Evolutionary conservation across 2,888 invertebrate genomes (phyloP), one percentile per base, ranked within the genome.

Genomic region (Eristalis tenax): DNA sequence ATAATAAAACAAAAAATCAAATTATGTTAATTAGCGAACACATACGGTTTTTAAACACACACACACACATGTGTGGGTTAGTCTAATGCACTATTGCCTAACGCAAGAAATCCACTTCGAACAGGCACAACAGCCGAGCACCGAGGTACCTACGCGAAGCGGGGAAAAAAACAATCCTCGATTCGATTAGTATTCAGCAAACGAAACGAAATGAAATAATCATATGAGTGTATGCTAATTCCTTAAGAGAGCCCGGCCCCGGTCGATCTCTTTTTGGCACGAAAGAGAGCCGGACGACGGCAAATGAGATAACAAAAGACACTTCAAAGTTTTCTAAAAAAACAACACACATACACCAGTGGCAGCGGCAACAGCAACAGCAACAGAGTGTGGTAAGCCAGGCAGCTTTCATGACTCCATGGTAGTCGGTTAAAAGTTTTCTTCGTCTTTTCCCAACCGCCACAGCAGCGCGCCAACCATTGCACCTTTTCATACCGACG

Each of bases 181-280:
- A 61, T 68, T 73, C 66, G 71, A 71, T 79, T 80, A 80, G 22
- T 73, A 80, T 79, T 79, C 80, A 76, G 38, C n/a, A 43, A 73
- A 57, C 26, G 64, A 64, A 77, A 70, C 69, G 32, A 79, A 56
- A 69, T 65, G 69, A 66, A 70, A 61, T 38, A 82, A 40, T 56
- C 73, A 50, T 50, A 18, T 8, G 50, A 50, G 50, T 18, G 43
- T 43, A 78, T 82, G 77, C 61, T 70, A 86, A 79, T 83, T 50
- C 68, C 57, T 86, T 82, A 86, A 86, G 86, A 86, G 86, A 73
- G 18, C 32, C 66, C 80, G 68, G n/a, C 76, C 73, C 64, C 18
- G 22, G 10, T 10, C 32, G 32, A 8, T 32, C 38, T 23, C 38
- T 22, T 22, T 23, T 28, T 15, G 4, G 18, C 26, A 1, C 26